Base-by-base conservation (phyloP, 2,797 vertebrate genomes). In the Pyrocephalus nanus region DNA sequence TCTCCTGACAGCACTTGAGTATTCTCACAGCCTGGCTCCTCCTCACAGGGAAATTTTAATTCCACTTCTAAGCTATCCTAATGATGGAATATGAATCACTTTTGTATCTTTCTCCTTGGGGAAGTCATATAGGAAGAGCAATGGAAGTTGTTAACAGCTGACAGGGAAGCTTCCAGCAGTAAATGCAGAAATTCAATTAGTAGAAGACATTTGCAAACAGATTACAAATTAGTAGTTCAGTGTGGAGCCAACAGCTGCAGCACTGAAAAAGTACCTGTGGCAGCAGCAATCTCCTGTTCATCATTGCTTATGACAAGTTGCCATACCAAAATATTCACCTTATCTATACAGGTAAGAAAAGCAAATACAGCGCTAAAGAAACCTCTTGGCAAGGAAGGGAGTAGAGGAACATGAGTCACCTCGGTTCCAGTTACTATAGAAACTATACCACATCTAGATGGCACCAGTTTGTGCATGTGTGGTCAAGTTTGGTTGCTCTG, bases 371-470 rank as follows among this genome's bases (percentile, higher is more conserved):
- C 32, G 40, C 51, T 67, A 42, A 66, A 92, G 75, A 86, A 66
- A 85, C 73, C 27, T 80, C 82, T 29, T 74, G 74, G 71, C 72
- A 70, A 93, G 51, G 80, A 57, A 85, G 50, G 42, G 29, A 29
- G 77, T 53, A 85, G 53, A 42, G 29, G 38, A 94, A 16, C 25
- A 38, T 79, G 74, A 96, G 77, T 95, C 93, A 92, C 61, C 54
- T 34, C 94, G 65, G 83, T 14, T 66, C 78, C 90, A 67, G 96
- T 97, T 95, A 71, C 96, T 92, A 97, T 96, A 93, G 95, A 90
- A 96, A 97, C 95, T 36, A 88, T 88, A 95, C 71, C 93, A 71
- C 20, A 9, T 75, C 83, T 70, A 71, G 64, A 67, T 34, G 65
- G 86, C 86, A 85, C 74, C 27, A 53, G 40, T 58, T 21, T 47